Base-by-base conservation (phyloP, 2,113 vertebrate species). In the Microtus montanus region DNA sequence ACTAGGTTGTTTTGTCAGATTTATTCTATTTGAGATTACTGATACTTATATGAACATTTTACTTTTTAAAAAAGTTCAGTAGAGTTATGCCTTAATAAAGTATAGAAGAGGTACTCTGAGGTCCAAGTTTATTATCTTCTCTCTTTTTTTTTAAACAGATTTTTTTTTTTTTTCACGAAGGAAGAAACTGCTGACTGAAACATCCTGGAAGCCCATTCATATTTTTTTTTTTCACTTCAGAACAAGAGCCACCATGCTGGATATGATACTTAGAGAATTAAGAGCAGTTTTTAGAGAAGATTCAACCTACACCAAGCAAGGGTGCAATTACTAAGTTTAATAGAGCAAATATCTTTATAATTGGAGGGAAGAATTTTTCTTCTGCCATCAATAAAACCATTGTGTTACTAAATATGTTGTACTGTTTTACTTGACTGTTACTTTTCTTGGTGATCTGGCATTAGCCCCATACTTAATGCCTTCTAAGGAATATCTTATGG, bases 281-380 rank as follows among this genome's bases (percentile, higher is more conserved):
- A 90, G 54, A 33, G 12, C 68, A 91, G 35, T 88, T 78, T 93
- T 92, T 92, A 73, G 90, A 58, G 73, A 11, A 85, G 96, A 97
- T 93, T 92, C 95, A 96, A 90, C 28, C 47, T 70, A 93, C n/a
- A 74, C 9, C 91, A 79, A 98, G 97, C 97, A 96, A 97, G 97
- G 97, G 97, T 92, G 86, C 93, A 95, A 97, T 87, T 98, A 97
- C 82, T 96, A 95, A 98, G 38, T 97, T 98, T 93, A 97, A 95
- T 97, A 98, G 95, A 84, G 93, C 91, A 92, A 98, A 97, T 95
- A 98, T 93, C 97, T 98, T 98, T 98, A 98, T 97, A 96, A 95
- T 93, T 94, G 49, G 94, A 97, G 98, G 61, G 94, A 83, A 94
- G 94, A 90, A 14, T 44, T 90, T 93, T 95, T 77, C 94, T 95